Evolutionary conservation across 2,113 vertebrate species (phyloP).

Genomic region (Dipodomys ordii): DNA sequence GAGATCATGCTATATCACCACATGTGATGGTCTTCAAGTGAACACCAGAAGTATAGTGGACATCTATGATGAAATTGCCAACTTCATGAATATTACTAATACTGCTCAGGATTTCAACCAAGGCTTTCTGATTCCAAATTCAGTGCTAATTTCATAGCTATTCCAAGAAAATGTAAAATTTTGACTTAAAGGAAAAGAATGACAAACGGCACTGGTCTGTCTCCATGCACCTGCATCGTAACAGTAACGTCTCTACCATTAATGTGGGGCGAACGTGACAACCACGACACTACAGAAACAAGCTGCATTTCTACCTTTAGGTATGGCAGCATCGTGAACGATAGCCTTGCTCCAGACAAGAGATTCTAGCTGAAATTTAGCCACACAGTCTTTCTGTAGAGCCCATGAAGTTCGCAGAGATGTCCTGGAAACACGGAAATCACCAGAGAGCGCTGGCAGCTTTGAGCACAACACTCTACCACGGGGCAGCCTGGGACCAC

Average conservation of each 20-base stretch:
- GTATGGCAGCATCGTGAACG: background rate
- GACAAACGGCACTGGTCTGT: background rate
- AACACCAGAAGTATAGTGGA: background rate
- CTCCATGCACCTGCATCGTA: fast-evolving
- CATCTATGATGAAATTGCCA: fast-evolving
- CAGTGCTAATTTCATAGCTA: fast-evolving
- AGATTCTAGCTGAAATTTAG: background rate
- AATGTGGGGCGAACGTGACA: no score
- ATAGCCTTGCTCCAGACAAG: fast-evolving
- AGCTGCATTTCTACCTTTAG: background rate
- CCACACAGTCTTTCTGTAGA: background rate
- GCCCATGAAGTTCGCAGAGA: background rate
- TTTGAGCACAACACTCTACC: no score
- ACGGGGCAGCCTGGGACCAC: no score
- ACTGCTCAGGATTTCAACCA: no score
- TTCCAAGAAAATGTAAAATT: background rate
- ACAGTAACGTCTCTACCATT: no score
- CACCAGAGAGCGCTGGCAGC: fast-evolving
- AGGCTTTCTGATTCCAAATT: background rate
- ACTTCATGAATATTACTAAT: fast-evolving
- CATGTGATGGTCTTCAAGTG: fast-evolving
- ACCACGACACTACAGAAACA: no score
- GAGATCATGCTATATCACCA: fast-evolving
- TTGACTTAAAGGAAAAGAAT: background rate
- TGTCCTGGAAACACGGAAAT: fast-evolving